Conservation (phyloP, 2,888 invertebrate species). For the Luffia ferchaultella region DNA sequence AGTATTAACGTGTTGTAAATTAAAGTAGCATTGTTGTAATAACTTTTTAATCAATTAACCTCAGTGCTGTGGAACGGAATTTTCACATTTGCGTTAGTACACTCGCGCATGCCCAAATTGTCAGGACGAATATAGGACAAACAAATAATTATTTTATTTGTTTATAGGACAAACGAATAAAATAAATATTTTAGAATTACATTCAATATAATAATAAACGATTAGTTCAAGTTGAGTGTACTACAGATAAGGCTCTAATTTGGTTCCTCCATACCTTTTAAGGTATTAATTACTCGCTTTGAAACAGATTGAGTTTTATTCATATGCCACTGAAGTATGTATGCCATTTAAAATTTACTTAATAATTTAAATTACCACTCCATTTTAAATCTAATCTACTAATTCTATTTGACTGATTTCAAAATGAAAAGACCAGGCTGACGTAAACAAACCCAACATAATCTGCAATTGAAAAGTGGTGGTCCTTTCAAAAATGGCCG, state of each 20-base stretch:
- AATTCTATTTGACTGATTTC: not conserved
- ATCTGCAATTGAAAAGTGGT: not conserved
- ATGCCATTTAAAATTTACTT: not conserved
- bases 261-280: not conserved
- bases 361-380: not conserved
- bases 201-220: not conserved
- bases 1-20: too few species aligned
- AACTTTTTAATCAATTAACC: too few species aligned
- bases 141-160: not conserved
- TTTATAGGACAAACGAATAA: not conserved
- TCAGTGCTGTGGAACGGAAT: not conserved
- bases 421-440: not conserved
- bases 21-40: too few species aligned
- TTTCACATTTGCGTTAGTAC: not conserved
- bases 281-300: not conserved
- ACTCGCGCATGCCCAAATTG: too few species aligned
- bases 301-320: not conserved
- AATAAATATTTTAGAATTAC: not conserved
- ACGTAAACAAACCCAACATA: not conserved
- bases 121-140: not conserved
- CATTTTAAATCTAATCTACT: not conserved
- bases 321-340: not conserved
- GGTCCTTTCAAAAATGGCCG: not conserved
- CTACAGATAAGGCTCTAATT: not conserved
- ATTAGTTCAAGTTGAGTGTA: not conserved